Percentiles rank a stretch among this genome's conserved stretches.
These are phyloP conservation scores for Phaedon cochleariae DNA, from an alignment of 2,888 invertebrate genomes.

Conservation along the genomic window DNA sequence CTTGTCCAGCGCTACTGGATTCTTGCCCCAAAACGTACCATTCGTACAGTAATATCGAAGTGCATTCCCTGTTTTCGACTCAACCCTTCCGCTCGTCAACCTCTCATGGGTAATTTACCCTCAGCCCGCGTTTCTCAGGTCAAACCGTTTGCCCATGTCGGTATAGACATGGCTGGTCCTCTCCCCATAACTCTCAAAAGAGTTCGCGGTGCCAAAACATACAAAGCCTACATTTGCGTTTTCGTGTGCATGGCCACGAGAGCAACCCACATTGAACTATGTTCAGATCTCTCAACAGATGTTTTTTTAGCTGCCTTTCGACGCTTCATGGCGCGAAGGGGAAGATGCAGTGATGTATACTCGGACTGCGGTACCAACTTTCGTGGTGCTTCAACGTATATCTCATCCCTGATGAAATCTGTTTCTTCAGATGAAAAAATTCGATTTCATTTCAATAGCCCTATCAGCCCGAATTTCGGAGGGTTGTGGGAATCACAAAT, in stretches of 20 bases:
- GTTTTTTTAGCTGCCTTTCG: neutral
- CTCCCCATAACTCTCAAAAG: neutral
- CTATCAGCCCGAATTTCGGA: neutral
- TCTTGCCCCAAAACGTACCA: conserved; percentile 9
- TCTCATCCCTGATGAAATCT: neutral
- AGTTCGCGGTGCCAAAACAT: neutral
- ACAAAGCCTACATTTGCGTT: neutral
- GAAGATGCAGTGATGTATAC: neutral
- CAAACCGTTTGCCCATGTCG: conserved; percentile 31
- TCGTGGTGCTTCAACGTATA: neutral
- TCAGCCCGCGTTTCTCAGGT: conserved; percentile 29
- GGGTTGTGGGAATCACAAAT: neutral
- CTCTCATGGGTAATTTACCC: conserved; percentile 48
- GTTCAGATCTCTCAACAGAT: neutral
- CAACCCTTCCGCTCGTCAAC: conserved; percentile 31
- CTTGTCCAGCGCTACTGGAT: neutral
- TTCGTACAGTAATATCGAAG: conserved; percentile 22
- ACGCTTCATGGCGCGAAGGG: neutral
- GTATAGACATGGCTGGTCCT: conserved; percentile 16
- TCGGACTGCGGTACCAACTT: neutral
- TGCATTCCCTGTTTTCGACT: conserved; percentile 30
- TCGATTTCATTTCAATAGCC: neutral
- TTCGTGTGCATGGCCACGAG: conserved; percentile 2
- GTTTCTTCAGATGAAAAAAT: neutral
- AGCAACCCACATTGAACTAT: neutral